These are phyloP conservation scores for Luehdorfia chinensis DNA, from an alignment of 1,140 invertebrate species.

Conservation along the genomic window DNA sequence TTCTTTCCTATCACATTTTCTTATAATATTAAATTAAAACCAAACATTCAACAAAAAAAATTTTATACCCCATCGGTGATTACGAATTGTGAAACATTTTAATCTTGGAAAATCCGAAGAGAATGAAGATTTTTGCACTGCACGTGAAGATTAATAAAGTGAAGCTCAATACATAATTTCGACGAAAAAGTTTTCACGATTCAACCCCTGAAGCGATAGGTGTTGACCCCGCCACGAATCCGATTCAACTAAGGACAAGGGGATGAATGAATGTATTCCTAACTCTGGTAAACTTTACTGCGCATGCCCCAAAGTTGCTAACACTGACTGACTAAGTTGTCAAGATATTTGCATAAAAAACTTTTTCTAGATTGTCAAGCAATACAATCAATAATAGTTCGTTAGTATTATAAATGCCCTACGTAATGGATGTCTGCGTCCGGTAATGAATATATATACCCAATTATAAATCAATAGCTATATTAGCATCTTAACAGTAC, in stretches of 20 bases:
- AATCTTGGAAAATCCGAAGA: background rate
- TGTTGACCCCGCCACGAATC: conserved; percentile 28
- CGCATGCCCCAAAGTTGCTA: conserved; percentile 45
- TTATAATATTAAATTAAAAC: conserved; percentile 5
- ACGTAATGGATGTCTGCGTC: too few relatives aligned
- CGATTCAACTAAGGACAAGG: conserved; percentile 40
- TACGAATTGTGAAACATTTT: conserved; percentile 1
- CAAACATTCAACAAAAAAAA: conserved; percentile 12
- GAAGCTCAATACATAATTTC: background rate
- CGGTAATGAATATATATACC: too few relatives aligned
- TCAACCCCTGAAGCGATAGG: conserved; percentile 22
- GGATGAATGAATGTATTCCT: conserved; percentile 44
- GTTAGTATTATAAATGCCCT: too few relatives aligned
- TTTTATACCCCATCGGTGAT: conserved; percentile 4
- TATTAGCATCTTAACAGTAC: too few relatives aligned
- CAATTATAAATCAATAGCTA: too few relatives aligned
- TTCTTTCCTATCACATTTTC: conserved; percentile 33
- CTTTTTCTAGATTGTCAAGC: too few relatives aligned
- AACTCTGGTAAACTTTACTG: conserved; percentile 30
- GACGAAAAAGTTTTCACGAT: conserved; percentile 54
- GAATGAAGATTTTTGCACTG: background rate
- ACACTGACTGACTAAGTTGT: too few relatives aligned
- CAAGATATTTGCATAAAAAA: too few relatives aligned
- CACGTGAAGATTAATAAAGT: conserved; percentile 6
- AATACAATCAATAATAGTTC: too few relatives aligned